Base-by-base conservation (phyloP, 2,888 invertebrate genomes). In the Hedya salicella region DNA sequence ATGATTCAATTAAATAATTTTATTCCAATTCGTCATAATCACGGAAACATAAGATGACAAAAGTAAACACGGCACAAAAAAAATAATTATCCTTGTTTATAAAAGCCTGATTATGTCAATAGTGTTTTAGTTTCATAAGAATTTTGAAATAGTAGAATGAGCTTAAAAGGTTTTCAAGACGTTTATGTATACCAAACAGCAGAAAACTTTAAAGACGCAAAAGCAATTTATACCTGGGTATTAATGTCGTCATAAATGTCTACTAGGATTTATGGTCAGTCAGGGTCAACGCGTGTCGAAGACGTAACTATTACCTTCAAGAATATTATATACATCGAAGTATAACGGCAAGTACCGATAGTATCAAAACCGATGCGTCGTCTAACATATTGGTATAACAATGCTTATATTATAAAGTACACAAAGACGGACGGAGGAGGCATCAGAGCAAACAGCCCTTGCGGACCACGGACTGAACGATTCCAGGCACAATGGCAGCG, bases 391-490 rank as follows among this genome's bases (percentile, higher is more conserved):
- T 60, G 53, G 16, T 56, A 54, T 60, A 36, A 67, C 59, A 66
- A 69, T 67, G 65, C 64, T 65, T 66, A 71, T 63, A 75, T 68
- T 67, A 70, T 62, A 75, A 75, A 73, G 68, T 73, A 78, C 74
- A 82, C 80, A 86, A 85, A 82, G 80, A 72, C 71, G 73, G 74
- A 73, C 79, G 76, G 74, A 80, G 81, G 76, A 83, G 81, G 80
- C 80, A 78, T 78, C 79, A 79, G 78, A 83, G 83, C 81, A 85
- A 84, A 85, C 83, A 84, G 75, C 77, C 78, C 76, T 78, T 73
- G 79, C 80, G 72, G 79, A 75, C 81, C 76, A 54, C 48, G 61
- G 48, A 40, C 60, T 49, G 81, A 81, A 78, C 81, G 82, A 81
- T 81, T 79, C 78, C 78, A 73, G 73, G 74, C 78, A 89, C 88